Base-by-base conservation (phyloP, 2,888 invertebrate species). In the Erpobdella octoculata region DNA sequence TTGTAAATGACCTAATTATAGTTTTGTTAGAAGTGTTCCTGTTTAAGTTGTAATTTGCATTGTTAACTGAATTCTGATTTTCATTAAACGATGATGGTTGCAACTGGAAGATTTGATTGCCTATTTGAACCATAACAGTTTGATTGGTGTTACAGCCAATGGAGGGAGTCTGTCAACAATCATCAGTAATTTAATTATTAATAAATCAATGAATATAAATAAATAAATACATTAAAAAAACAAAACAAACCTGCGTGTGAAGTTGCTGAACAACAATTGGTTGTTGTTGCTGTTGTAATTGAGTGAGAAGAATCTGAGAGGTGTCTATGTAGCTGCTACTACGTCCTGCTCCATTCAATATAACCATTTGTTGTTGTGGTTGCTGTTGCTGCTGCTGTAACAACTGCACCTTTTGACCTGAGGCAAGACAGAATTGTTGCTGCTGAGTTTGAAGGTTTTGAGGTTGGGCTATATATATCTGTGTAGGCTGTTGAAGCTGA, bases 101-200 rank as follows among this genome's bases (percentile, higher is more conserved):
- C 12, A 67, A 31, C 33, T 37, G 21, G 46, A 36, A 67, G 15
- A 67, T 18, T 41, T 67, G 67, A 46, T 67, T 67, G 21, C 67
- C 67, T 41, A 67, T 46, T 41, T 67, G 67, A 28, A 67, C 33
- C 33, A 67, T 38, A 28, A 38, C 18, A 25, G 31, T 15, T 15
- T 38, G 25, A 41, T 25, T 31, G 33, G 12, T 61, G 62, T 61
- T 61, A 25, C n/a, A n/a, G n/a, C n/a, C n/a, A n/a, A 28, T 28
- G 15, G 53, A 18, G 8, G 53, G 53, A 53, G 21, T 28, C 53
- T 53, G 53, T 53, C 21, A 6, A 12, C 53, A 53, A n/a, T 3
- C 28, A 25, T 21, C 28, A 6, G 21, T 28, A 12, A n/a, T 53
- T 6, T 28, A 53, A 1, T 8, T 5, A n/a, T 1, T 53, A 15